Evolutionary conservation across 2,113 vertebrate species (phyloP).

Genomic region (Heterocephalus glaber): DNA sequence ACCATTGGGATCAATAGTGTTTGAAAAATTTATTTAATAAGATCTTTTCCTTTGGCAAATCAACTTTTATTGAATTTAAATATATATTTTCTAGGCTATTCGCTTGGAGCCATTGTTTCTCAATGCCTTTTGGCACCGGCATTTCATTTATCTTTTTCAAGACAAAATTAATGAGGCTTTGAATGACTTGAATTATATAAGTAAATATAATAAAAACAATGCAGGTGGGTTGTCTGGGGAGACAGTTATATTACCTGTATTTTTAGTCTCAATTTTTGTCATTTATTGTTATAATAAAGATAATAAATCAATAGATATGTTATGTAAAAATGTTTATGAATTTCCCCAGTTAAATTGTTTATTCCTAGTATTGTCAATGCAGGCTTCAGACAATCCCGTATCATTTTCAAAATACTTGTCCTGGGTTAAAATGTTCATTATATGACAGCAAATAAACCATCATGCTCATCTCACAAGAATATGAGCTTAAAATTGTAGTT

Average conservation of each 20-base stretch:
- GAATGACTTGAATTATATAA: conserved; percentile 86
- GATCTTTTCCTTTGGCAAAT: conserved; percentile 24
- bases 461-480: background rate
- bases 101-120: conserved; percentile 85
- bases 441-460: background rate
- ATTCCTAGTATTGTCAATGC: background rate
- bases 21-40: conserved; percentile 45
- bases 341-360: conserved; percentile 6
- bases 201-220: conserved; percentile 84
- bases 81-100: conserved; percentile 83
- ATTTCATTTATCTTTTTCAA: conserved; percentile 88
- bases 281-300: conserved; percentile 15
- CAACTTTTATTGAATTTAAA: conserved; percentile 52
- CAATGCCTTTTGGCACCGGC: conserved; percentile 88
- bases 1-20: background rate
- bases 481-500: conserved; percentile 12
- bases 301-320: background rate
- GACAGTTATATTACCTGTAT: background rate
- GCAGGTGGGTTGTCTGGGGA: conserved; percentile 78
- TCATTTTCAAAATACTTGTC: background rate
- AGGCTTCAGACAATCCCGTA: background rate
- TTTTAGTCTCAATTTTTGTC: conserved; percentile 8
- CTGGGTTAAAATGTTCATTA: conserved; percentile 8
- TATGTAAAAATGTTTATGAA: background rate
- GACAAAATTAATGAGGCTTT: conserved; percentile 84